phyloP scores from a whole-genome alignment of 1,140 invertebrate species.

The Papilio aristodemus region DNA sequence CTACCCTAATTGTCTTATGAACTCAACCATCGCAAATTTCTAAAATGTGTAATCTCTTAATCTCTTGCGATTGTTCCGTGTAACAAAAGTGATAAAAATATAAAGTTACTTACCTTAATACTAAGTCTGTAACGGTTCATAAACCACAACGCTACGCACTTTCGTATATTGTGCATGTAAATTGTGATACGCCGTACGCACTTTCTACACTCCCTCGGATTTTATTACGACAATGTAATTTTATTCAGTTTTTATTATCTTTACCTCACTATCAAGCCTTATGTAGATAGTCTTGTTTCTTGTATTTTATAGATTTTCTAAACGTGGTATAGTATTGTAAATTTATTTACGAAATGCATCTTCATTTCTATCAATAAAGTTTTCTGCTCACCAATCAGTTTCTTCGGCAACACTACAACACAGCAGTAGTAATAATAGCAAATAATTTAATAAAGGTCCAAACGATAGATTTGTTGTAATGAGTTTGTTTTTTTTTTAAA shows the following conservation, averaged over 20 bases:
- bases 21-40: too few species aligned
- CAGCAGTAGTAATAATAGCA: neutral
- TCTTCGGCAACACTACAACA: too few species aligned
- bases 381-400: too few species aligned
- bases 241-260: neutral
- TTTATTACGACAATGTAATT: neutral
- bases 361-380: too few species aligned
- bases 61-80: too few species aligned
- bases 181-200: slow-evolving; percentile 5
- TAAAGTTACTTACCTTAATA: neutral
- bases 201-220: slow-evolving; percentile 4
- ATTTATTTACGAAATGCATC: too few species aligned
- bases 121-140: neutral
- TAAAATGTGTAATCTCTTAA: too few species aligned
- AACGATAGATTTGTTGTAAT: neutral
- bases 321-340: too few species aligned
- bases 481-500: too few species aligned
- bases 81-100: neutral
- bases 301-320: too few species aligned
- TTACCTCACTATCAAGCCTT: neutral
- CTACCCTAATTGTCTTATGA: too few species aligned
- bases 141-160: slow-evolving; percentile 14
- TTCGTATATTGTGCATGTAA: slow-evolving; percentile 4
- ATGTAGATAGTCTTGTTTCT: neutral
- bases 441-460: neutral